Conservation (phyloP, 1,140 invertebrate genomes). For the Dysdera silvatica region DNA sequence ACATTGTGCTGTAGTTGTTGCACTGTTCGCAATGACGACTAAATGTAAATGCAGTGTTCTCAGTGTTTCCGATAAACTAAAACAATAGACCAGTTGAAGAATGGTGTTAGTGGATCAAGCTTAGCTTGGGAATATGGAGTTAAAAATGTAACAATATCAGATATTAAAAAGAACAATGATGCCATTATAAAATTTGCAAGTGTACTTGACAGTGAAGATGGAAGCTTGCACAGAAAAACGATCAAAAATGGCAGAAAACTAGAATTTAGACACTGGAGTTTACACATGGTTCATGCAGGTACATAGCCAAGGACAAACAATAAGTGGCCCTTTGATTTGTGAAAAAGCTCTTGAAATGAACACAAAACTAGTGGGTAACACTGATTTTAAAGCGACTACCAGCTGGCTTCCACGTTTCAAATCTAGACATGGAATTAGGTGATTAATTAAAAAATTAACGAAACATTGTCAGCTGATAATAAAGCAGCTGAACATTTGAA, state of each 20-base stretch:
- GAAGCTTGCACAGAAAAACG: constrained; percentile 2
- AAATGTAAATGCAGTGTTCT: too few relatives aligned
- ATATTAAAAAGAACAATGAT: constrained; percentile 8
- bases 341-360: constrained; percentile 20
- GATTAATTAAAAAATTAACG: too few relatives aligned
- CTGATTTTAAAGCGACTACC: constrained; percentile 14
- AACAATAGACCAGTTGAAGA: too few relatives aligned
- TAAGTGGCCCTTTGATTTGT: constrained; percentile 10
- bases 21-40: too few relatives aligned
- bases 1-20: too few relatives aligned
- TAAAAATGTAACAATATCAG: not conserved
- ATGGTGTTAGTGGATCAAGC: too few relatives aligned
- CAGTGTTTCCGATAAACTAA: too few relatives aligned
- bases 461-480: too few relatives aligned
- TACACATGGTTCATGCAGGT: not conserved
- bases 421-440: constrained; percentile 2
- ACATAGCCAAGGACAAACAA: not conserved
- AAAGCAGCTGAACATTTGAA: too few relatives aligned
- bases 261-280: constrained; percentile 9
- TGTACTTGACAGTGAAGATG: not conserved
- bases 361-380: not conserved
- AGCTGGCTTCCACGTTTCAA: constrained; percentile 21
- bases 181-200: constrained; percentile 5
- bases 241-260: constrained; percentile 8
- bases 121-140: constrained; percentile 8